phyloP scores from a whole-genome alignment of 2,797 vertebrate species.

The Sebastolobus altivelis region DNA sequence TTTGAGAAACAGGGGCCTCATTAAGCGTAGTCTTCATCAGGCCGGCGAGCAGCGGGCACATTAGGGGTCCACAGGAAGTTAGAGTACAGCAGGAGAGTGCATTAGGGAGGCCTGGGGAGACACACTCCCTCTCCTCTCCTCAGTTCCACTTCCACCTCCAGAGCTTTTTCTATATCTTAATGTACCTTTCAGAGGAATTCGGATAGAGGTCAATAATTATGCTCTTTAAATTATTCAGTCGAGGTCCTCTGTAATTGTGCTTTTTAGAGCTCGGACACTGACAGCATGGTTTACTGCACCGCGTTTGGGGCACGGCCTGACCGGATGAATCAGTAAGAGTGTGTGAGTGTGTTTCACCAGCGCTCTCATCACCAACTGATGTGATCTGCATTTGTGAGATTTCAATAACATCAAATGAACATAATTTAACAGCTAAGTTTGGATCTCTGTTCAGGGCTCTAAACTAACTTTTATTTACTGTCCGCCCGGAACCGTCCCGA shows the following conservation, averaged over 20 bases:
- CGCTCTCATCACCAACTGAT: slow-evolving; percentile 23
- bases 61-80: slow-evolving; percentile 86
- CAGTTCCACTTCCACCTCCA: slow-evolving; percentile 79
- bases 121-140: slow-evolving; percentile 66
- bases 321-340: slow-evolving; percentile 69
- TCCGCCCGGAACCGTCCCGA: too few species aligned
- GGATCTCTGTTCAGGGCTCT: slow-evolving; percentile 43
- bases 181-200: slow-evolving; percentile 89
- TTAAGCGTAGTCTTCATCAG: slow-evolving; percentile 85
- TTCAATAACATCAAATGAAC: slow-evolving; percentile 19
- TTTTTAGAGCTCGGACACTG: slow-evolving; percentile 87
- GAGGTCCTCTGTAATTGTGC: slow-evolving; percentile 87
- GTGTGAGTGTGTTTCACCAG: slow-evolving; percentile 42
- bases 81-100: slow-evolving; percentile 80
- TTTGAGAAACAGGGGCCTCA: slow-evolving; percentile 86
- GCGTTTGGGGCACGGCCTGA: slow-evolving; percentile 70
- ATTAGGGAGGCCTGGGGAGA: slow-evolving; percentile 83
- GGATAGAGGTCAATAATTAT: slow-evolving; percentile 89
- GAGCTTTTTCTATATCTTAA: slow-evolving; percentile 87
- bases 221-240: slow-evolving; percentile 90
- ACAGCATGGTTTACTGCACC: slow-evolving; percentile 83
- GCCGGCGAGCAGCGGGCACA: slow-evolving; percentile 81
- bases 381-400: slow-evolving; percentile 24
- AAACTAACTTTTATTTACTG: too few species aligned
- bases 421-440: slow-evolving; percentile 34